Base-by-base conservation (phyloP, 1,140 invertebrate species). In the Ganaspis sp. region DNA sequence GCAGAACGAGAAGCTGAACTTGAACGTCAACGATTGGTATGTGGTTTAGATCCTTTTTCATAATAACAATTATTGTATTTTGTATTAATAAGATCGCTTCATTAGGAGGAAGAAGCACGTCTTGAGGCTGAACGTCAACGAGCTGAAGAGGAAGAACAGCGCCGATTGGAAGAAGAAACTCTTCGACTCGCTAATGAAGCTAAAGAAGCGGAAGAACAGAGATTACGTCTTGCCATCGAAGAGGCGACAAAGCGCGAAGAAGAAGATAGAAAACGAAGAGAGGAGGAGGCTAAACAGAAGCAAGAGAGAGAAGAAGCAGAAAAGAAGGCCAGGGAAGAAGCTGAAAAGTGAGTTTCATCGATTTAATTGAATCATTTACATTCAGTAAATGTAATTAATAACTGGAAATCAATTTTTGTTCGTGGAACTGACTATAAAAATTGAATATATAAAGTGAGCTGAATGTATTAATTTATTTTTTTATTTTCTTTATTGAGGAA, bases 1-100 rank as follows among this genome's bases (percentile, higher is more conserved):
- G 95, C 96, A 54, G 96, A 97, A 92, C 90, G 95, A 76, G 95
- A 97, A 92, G 95, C 96, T 12, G 96, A 97, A 90, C 89, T 95
- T 26, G 96, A 97, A 90, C 92, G 96, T 77, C 94, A 94, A 86
- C 92, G 95, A 92, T 92, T 92, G 83, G 93, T 93, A 87, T 76
- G 87, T 87, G 8, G 78, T 17, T 42, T 23, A 9, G 26, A 37
- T 58, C 74, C 76, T 69, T 69, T 29, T 1, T 23, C 26, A 77
- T 23, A 72, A 42, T 21, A 38, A 49, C 0, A 73, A 11, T 9
- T 29, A 15, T 12, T 17, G 15, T 5, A n/a, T 71, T 17, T 45
- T 34, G 23, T 40, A 23, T 42, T 23, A 37, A 23, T 70, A 37
- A 42, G 26, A 64, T 49, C 11, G 34, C 1, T 73, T 58, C 29